Base-by-base conservation (phyloP, 2,797 vertebrate genomes). In the Gymnodraco acuticeps region DNA sequence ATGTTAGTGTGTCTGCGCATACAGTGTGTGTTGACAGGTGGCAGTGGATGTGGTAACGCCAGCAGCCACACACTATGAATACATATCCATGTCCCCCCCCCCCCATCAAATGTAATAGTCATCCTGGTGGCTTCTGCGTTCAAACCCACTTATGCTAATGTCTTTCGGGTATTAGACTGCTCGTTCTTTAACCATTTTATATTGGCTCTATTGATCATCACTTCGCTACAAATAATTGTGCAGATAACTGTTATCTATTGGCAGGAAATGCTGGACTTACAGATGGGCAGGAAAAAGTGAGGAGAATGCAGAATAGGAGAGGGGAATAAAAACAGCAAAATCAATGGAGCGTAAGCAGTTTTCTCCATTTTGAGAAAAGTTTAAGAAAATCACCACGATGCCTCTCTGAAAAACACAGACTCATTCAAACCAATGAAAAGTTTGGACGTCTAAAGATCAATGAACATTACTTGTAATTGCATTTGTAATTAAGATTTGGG, bases 141-240 rank as follows among this genome's bases (percentile, higher is more conserved):
- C 87, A 84, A 78, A 85, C 64, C 87, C 78, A 80, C 73, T 94
- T 92, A 94, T 91, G 90, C 78, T 92, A 93, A 94, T 93, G 78
- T 73, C 4, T 53, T 82, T 47, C 16, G 50, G 70, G 59, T 83
- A 75, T 86, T 78, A 77, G 70, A 48, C 78, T 64, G 68, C 64
- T 62, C 85, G 78, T 86, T 90, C 87, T 89, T 90, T 87, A 84
- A 90, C 87, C 86, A 60, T 88, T 83, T 92, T 89, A 82, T 89
- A 91, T 92, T 82, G 84, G 69, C 81, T 75, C 17, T 89, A 93
- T 89, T 78, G 89, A 93, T 92, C 82, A 72, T 73, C 56, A 17
- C 77, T 83, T 91, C 75, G 10, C 78, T 59, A 67, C 75, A 66
- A 91, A 93, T 93, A 92, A 92, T 87, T 87, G 82, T 55, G 75